Base-by-base conservation (phyloP, 2,888 invertebrate species). In the Pseudanteris insignis region DNA sequence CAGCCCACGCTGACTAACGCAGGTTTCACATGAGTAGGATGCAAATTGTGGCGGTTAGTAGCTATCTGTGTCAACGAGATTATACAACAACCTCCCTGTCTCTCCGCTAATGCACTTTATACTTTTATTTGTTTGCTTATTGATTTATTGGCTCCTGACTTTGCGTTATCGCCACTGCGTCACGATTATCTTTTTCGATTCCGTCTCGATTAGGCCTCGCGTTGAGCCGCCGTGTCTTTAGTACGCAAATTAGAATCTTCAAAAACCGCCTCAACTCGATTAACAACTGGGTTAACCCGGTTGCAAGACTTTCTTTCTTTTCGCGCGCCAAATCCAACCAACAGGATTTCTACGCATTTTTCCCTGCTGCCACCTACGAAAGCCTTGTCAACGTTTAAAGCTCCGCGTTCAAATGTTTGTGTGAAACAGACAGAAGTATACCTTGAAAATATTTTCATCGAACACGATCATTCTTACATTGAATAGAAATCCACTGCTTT, bases 51-150 rank as follows among this genome's bases (percentile, higher is more conserved):
- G 57, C 61, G 40, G 60, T 46, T 55, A 51, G 48, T 32, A 47
- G 58, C 55, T 66, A 66, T 68, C 66, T 66, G 65, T 68, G 68
- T 68, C 68, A 67, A 66, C 64, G 65, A 65, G 67, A 68, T 68
- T 68, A 68, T 68, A 66, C 67, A 65, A 65, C 64, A 59, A 38
- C 61, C 54, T 47, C 64, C 57, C 53, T 51, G 64, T 60, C 54
- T 60, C 47, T 28, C 47, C 28, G 43, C 47, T 48, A 57, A 62
- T 62, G 57, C 48, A 53, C 43, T 53, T 41, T 36, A 37, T 33
- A 37, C 48, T 60, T 41, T 48, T 57, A 41, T 62, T 57, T 51
- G 51, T 59, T 41, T 30, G 24, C 28, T 15, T 37, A 44, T 58
- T 58, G 50, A 58, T 58, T 58, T 58, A 44, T 58, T 50, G 44